A percentile compares a stretch with the other conserved stretches of the same genome.
Evolutionary conservation across 2,888 invertebrate genomes (phyloP).

Genomic region (Anthophora plumipes): DNA sequence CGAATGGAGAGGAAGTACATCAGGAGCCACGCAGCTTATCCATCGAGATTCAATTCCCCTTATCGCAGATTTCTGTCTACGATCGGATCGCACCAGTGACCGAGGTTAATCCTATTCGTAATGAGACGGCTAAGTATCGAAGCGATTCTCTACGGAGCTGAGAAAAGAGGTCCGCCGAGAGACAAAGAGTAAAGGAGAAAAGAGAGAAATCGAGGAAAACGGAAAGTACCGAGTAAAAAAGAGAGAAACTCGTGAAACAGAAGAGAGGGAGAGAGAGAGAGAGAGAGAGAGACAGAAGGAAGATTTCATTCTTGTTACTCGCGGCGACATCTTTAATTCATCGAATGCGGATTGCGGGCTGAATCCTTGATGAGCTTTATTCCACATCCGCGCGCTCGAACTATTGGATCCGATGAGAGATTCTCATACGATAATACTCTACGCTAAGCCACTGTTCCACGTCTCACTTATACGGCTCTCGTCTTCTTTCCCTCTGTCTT

Average conservation of each 20-base stretch:
- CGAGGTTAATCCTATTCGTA: conserved; percentile 75
- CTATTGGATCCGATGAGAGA: conserved; percentile 83
- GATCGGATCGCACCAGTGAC: conserved; percentile 34
- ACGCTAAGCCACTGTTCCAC: conserved; percentile 76
- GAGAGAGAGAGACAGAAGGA: conserved; percentile 52
- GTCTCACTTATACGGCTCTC: conserved; percentile 68
- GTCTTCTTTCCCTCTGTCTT: conserved; percentile 48
- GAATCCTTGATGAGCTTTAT: conserved; percentile 84
- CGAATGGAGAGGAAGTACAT: conserved; percentile 5
- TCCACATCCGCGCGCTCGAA: conserved; percentile 83
- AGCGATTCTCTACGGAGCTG: conserved; percentile 48
- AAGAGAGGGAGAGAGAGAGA: conserved; percentile 43
- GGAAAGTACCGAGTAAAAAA: neutral
- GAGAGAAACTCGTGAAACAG: conserved; percentile 15
- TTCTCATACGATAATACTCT: conserved; percentile 82
- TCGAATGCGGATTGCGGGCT: conserved; percentile 84
- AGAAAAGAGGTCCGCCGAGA: conserved; percentile 36
- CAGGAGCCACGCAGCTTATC: conserved; percentile 23
- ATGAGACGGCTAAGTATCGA: conserved; percentile 69
- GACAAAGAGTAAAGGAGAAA: conserved; percentile 11
- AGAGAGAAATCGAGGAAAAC: neutral
- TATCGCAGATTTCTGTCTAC: conserved; percentile 27
- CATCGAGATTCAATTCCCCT: conserved; percentile 44
- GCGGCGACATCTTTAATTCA: conserved; percentile 84
- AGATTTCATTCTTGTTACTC: conserved; percentile 83